Percentiles rank a stretch among this genome's conserved stretches.
Conservation (phyloP, 2,888 invertebrate genomes). For the Clistopyga incitator region DNA sequence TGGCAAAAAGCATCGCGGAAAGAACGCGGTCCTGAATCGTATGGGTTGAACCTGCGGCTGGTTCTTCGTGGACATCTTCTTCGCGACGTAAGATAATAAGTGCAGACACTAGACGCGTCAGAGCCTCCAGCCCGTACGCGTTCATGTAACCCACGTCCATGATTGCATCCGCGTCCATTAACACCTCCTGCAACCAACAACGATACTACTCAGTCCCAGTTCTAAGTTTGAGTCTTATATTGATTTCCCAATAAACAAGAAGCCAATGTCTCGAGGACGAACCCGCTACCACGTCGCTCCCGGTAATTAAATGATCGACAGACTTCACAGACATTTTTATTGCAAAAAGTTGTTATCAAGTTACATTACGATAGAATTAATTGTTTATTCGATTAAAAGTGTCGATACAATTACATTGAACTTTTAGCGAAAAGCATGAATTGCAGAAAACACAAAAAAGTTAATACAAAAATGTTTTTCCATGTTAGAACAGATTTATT, state of each 20-base stretch:
- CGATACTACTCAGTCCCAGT: conserved; percentile 84
- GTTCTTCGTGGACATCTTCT: conserved; percentile 76
- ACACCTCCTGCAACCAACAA: conserved; percentile 84
- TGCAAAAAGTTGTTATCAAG: background rate
- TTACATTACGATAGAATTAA: background rate
- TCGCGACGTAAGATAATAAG: conserved; percentile 76
- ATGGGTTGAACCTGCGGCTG: conserved; percentile 80
- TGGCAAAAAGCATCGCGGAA: conserved; percentile 82
- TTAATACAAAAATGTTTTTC: conserved; percentile 15
- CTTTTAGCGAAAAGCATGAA: conserved; percentile 41
- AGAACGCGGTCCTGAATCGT: conserved; percentile 82
- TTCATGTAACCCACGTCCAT: conserved; percentile 84
- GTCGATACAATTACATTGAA: conserved; percentile 9
- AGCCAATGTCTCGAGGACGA: conserved; percentile 25
- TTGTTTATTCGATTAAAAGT: conserved; percentile 33
- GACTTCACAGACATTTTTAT: conserved; percentile 6
- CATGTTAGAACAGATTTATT: conserved; percentile 19
- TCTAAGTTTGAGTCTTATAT: conserved; percentile 62
- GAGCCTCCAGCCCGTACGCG: conserved; percentile 82
- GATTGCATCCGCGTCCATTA: conserved; percentile 84
- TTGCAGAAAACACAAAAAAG: conserved; percentile 31
- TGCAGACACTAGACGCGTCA: conserved; percentile 80
- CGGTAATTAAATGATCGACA: conserved; percentile 25
- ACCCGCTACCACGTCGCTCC: conserved; percentile 32
- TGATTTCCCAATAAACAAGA: conserved; percentile 59